Percentiles rank a stretch among this genome's conserved stretches.
Evolutionary conservation across 2,113 vertebrate genomes (phyloP).

Genomic region (Irena cyanogastra): DNA sequence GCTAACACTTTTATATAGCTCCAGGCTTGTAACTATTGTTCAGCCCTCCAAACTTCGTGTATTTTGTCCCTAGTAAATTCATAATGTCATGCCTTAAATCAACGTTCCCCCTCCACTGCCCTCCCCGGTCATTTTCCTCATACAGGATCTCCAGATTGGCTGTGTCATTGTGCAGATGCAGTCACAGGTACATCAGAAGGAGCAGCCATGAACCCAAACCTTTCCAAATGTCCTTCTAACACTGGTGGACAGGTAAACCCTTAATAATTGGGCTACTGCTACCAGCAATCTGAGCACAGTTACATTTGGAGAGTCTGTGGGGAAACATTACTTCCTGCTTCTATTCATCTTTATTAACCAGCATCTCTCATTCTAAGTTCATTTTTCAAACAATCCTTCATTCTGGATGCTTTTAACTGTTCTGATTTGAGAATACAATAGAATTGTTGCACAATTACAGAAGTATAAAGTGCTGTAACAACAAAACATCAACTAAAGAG

Average conservation of each 20-base stretch:
- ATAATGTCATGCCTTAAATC: neutral
- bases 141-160: neutral
- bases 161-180: neutral
- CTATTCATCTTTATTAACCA: neutral
- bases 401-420: neutral
- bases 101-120: accelerated
- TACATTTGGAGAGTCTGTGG: neutral
- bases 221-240: neutral
- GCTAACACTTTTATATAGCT: neutral
- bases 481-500: neutral
- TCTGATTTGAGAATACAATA: neutral
- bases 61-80: neutral
- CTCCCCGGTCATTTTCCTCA: accelerated
- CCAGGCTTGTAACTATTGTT: neutral
- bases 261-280: neutral
- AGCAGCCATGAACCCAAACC: neutral
- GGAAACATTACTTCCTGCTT: neutral
- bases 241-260: neutral
- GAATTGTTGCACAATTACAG: neutral
- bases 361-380: neutral
- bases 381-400: neutral
- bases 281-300: neutral
- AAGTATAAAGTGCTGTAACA: neutral
- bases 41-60: neutral
- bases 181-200: neutral